phyloP scores from a whole-genome alignment of 2,888 invertebrate species.

The Anodontia alba region DNA sequence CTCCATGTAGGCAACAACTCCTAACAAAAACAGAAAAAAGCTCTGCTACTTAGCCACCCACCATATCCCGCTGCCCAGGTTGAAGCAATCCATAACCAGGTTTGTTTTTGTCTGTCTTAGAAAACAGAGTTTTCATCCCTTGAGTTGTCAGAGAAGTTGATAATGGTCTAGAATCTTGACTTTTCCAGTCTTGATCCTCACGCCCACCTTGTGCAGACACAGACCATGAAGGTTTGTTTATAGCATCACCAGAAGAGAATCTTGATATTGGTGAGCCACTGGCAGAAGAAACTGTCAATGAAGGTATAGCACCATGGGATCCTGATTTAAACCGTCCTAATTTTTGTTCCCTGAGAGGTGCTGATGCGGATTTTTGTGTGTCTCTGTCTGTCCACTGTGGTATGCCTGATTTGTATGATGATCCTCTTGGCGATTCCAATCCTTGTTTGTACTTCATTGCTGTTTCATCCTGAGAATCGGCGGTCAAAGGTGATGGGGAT shows the following conservation, averaged over 20 bases:
- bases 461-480: neutral
- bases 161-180: neutral
- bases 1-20: neutral
- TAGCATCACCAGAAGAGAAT: constrained; percentile 15
- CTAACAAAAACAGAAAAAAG: neutral
- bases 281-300: constrained; percentile 42
- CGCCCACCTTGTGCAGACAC: constrained; percentile 31
- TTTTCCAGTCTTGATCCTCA: constrained; percentile 15
- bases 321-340: too few relatives aligned
- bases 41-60: constrained; percentile 34
- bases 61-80: constrained; percentile 47
- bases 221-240: constrained; percentile 43
- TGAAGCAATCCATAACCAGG: constrained; percentile 13
- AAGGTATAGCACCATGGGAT: constrained; percentile 36
- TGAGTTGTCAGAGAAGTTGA: constrained; percentile 54
- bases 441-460: neutral
- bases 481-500: constrained; percentile 53
- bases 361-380: neutral
- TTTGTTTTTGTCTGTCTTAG: neutral
- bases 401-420: neutral
- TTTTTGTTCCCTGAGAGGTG: neutral
- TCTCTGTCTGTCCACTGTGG: neutral
- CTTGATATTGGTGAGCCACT: constrained; percentile 17
- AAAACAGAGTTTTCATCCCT: constrained; percentile 26
- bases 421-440: neutral